phyloP scores from a whole-genome alignment of 2,113 vertebrate species.

The Geococcyx californianus region DNA sequence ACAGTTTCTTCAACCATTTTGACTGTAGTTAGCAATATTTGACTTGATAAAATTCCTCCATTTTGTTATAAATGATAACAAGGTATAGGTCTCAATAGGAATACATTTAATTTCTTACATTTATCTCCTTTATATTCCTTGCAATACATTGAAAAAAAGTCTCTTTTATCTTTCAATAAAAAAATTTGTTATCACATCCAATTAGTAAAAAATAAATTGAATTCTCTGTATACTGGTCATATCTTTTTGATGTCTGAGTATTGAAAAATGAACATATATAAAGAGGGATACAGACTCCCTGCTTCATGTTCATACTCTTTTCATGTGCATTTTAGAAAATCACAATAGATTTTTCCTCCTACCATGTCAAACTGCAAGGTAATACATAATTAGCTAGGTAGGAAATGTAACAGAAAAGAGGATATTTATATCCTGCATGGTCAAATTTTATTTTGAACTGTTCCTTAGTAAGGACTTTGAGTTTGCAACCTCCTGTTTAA shows the following conservation, averaged over 20 bases:
- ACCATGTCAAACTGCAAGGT: neutral
- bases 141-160: neutral
- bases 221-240: neutral
- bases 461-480: neutral
- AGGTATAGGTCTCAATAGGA: neutral
- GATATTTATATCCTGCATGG: constrained; percentile 28
- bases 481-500: neutral
- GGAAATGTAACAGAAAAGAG: constrained; percentile 2
- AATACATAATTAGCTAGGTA: constrained; percentile 34
- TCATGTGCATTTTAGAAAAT: neutral
- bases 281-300: neutral
- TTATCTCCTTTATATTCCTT: neutral
- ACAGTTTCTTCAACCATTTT: neutral
- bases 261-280: neutral
- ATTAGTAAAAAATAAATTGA: constrained; percentile 38
- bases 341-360: neutral
- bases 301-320: neutral
- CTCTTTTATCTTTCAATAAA: neutral
- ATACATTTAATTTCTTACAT: neutral
- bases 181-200: constrained; percentile 9
- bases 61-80: neutral
- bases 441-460: constrained; percentile 15
- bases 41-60: neutral
- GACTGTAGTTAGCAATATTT: neutral
- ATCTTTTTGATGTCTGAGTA: neutral